phyloP scores from a whole-genome alignment of 2,888 invertebrate species.

The Stictocephala bisonia region DNA sequence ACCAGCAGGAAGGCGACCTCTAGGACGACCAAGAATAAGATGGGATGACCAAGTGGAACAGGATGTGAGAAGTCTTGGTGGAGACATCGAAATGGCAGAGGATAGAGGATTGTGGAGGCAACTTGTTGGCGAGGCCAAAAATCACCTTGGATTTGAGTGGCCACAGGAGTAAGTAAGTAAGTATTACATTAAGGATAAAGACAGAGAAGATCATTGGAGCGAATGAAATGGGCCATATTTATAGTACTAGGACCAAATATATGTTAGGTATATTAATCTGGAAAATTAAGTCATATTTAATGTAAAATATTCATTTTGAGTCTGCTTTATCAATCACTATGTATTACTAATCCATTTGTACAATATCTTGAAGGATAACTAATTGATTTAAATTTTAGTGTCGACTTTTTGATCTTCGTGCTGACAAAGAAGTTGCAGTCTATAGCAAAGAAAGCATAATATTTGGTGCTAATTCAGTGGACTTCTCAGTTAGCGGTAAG shows the following conservation, averaged over 20 bases:
- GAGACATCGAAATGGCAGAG: too few relatives aligned
- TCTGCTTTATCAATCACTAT: too few relatives aligned
- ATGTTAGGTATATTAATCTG: not conserved
- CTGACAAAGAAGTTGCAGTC: slow-evolving; percentile 96
- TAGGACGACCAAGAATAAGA: too few relatives aligned
- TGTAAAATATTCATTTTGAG: not conserved
- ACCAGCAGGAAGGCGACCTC: too few relatives aligned
- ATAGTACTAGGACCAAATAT: not conserved
- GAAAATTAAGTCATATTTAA: not conserved
- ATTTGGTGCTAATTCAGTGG: slow-evolving; percentile 97
- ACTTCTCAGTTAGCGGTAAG: slow-evolving; percentile 93
- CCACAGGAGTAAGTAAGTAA: too few relatives aligned
- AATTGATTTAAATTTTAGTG: slow-evolving; percentile 70
- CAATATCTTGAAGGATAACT: not conserved
- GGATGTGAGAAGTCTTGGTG: too few relatives aligned
- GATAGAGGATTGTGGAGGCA: too few relatives aligned
- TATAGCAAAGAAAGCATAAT: slow-evolving; percentile 97
- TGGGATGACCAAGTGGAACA: too few relatives aligned
- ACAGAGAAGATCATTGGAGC: not conserved
- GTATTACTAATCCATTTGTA: not conserved
- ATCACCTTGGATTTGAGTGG: too few relatives aligned
- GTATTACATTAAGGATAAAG: too few relatives aligned
- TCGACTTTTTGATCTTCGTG: slow-evolving; percentile 96
- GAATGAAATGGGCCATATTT: not conserved
- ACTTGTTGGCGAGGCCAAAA: too few relatives aligned